phyloP scores from a whole-genome alignment of 2,113 vertebrate genomes.

The Podiceps cristatus region DNA sequence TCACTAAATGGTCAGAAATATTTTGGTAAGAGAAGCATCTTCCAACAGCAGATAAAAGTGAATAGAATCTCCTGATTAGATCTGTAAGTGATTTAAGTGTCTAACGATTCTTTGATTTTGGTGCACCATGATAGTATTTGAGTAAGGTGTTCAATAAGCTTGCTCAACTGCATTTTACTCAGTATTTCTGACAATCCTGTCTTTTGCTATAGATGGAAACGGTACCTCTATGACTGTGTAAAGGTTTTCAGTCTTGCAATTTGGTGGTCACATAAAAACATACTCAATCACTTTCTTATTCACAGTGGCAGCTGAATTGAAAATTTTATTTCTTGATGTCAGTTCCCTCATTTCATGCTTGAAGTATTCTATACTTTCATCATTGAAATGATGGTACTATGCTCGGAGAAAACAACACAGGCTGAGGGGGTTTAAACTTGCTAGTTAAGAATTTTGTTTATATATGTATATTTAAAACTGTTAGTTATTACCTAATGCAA shows the following conservation, averaged over 20 bases:
- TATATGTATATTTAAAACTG: not conserved
- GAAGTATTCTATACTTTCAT: slow-evolving; percentile 16
- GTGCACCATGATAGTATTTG: not conserved
- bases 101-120: not conserved
- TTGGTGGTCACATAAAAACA: slow-evolving; percentile 33
- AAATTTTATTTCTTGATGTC: slow-evolving; percentile 44
- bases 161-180: not conserved
- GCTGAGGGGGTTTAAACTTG: not conserved
- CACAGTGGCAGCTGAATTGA: not conserved
- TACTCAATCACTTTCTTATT: slow-evolving; percentile 25
- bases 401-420: not conserved
- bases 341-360: slow-evolving; percentile 27
- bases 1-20: not conserved
- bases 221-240: not conserved
- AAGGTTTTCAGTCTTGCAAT: not conserved
- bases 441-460: not conserved
- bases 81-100: not conserved
- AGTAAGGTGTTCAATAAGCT: not conserved
- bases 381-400: not conserved
- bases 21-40: not conserved
- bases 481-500: not conserved
- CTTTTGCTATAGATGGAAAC: not conserved
- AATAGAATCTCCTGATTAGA: not conserved
- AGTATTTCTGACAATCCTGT: not conserved
- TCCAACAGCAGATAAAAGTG: not conserved